Base-by-base conservation (phyloP, 53 echinoderm and acorn worm genomes). In the Glandiceps talaboti region DNA sequence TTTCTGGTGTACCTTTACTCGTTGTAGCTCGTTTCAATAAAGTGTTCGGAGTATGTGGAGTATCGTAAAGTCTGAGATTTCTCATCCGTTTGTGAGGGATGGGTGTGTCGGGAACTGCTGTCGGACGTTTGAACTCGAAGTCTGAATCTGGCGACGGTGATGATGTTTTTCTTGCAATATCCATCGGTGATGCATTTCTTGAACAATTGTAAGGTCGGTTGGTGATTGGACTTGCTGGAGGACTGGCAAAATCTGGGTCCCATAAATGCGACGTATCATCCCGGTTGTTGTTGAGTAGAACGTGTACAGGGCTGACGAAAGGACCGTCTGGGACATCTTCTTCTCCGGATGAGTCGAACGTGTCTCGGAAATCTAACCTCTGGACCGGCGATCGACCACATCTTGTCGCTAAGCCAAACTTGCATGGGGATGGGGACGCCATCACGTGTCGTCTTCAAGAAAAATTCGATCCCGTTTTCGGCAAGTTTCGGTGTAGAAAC, bases 41-140 rank as follows among this genome's bases (percentile, higher is more conserved):
- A 31, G 96, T 92, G 73, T 96, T 96, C 1, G 96, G 96, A 27
- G 96, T 96, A 83, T 96, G 96, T 30, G 96, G 96, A 14, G 96
- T 93, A 76, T 96, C 96, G 77, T 92, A 96, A 25, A 96, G 85
- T 28, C 92, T 81, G 10, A 96, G 82, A 85, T 96, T 96, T 79
- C 89, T 87, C 1, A 96, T 85, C 33, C 89, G 75, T 77, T 93
- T 96, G 81, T 96, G 90, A 28, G 92, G 92, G 29, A 92, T 92
- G 1, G 96, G 88, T 0, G 88, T 77, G 29, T 33, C 79, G 25
- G 27, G 73, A 31, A 33, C 72, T 83, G 76, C 45, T 45, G 30
- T 45, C 64, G 64, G 64, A 12, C 64, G 64, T 20, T 45, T 45
- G 64, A 45, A 45, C 64, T 45, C 64, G 64, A 45, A 45, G 64